Evolutionary conservation across 2,888 invertebrate species (phyloP).

Genomic region (Cataglyphis cursor): DNA sequence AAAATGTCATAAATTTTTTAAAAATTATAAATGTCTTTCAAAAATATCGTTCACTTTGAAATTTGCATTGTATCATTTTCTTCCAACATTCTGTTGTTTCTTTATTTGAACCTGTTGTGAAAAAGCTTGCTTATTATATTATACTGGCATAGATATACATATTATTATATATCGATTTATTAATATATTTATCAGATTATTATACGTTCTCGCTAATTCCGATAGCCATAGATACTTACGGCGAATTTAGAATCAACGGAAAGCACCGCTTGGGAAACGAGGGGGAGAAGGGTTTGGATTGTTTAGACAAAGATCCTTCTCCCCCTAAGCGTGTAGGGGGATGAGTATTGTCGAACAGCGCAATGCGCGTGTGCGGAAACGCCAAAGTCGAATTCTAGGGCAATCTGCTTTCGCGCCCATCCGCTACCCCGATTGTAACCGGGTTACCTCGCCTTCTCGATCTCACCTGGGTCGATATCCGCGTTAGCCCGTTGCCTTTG

Average conservation of each 20-base stretch:
- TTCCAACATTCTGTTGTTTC: neutral
- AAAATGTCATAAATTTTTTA: neutral
- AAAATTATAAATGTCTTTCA: neutral
- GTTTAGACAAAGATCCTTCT: neutral
- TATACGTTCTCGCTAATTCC: neutral
- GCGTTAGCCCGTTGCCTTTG: conserved; percentile 76
- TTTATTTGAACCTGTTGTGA: neutral
- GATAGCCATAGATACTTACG: neutral
- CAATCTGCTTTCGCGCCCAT: conserved; percentile 69
- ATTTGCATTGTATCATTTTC: neutral
- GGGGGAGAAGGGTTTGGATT: neutral
- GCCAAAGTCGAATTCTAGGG: conserved; percentile 69
- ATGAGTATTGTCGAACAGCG: conserved; percentile 23
- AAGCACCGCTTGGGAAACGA: neutral
- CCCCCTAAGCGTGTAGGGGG: neutral
- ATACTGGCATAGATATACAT: neutral
- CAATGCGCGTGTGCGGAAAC: conserved; percentile 32
- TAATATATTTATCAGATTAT: neutral
- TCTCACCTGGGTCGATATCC: conserved; percentile 81
- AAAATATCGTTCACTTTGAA: neutral
- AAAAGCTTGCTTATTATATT: neutral
- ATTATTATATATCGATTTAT: neutral
- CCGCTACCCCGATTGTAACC: conserved; percentile 65
- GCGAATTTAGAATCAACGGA: neutral
- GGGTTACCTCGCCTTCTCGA: conserved; percentile 73